Conservation (phyloP, 2,797 vertebrate species). For the Mus caroli region DNA sequence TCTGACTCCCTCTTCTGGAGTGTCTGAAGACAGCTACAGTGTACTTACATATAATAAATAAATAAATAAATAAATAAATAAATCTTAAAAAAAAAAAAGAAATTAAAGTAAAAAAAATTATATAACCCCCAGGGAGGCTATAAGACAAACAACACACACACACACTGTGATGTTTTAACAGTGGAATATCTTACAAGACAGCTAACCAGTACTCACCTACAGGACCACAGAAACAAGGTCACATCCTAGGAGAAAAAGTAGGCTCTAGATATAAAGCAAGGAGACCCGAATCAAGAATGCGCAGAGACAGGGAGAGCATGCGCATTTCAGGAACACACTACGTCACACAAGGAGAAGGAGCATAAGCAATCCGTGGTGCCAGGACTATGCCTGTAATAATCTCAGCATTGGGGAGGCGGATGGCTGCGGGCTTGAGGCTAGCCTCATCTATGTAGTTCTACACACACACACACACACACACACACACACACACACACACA, state of each 20-base stretch:
- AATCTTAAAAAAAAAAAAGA: too few relatives aligned
- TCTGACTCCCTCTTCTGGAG: too few relatives aligned
- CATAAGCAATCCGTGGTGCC: not conserved
- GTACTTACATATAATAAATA: too few relatives aligned
- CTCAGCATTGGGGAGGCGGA: not conserved
- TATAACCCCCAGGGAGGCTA: not conserved
- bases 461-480: not conserved
- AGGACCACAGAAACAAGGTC: not conserved
- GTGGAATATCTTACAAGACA: not conserved
- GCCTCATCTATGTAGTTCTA: not conserved
- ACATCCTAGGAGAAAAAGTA: not conserved
- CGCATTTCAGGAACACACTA: too few relatives aligned
- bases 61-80: too few relatives aligned
- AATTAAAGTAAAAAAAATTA: not conserved
- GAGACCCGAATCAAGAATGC: not conserved
- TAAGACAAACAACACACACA: not conserved
- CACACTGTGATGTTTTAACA: not conserved
- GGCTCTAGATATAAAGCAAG: not conserved
- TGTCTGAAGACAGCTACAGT: too few relatives aligned
- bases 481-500: not conserved
- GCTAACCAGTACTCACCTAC: not conserved
- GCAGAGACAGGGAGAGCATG: not conserved
- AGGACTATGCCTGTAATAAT: not conserved
- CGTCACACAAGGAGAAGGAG: not conserved
- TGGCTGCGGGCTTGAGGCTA: not conserved